A percentile compares a stretch with the other conserved stretches of the same genome.
phyloP scores from a whole-genome alignment of 2,113 vertebrate genomes.

The Oxygymnocypris stewartii region DNA sequence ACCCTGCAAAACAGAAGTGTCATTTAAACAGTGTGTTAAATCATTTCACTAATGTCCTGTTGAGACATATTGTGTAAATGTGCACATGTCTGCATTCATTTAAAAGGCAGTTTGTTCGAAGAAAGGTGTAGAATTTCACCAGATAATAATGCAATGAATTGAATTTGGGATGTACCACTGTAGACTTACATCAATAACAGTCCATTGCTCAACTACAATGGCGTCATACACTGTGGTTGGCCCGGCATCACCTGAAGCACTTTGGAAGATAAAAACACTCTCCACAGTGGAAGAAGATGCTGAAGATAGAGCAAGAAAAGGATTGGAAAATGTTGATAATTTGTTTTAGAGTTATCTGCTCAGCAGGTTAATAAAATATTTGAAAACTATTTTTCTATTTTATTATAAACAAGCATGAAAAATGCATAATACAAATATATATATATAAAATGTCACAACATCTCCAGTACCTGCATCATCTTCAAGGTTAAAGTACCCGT shows the following conservation, averaged over 20 bases:
- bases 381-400: background rate
- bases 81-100: background rate
- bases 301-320: slow-evolving; percentile 6
- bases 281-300: slow-evolving; percentile 74
- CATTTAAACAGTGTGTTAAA: background rate
- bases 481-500: slow-evolving; percentile 85
- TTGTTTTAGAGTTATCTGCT: background rate
- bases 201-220: slow-evolving; percentile 98
- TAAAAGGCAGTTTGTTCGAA: background rate
- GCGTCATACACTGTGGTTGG: slow-evolving; percentile 84
- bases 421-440: too few relatives aligned
- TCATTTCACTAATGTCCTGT: background rate
- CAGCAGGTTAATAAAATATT: background rate
- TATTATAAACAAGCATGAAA: too few relatives aligned
- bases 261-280: slow-evolving; percentile 92
- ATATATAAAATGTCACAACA: background rate
- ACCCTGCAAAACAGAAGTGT: slow-evolving; percentile 72
- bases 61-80: background rate
- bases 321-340: slow-evolving; percentile 41
- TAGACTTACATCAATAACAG: slow-evolving; percentile 85
- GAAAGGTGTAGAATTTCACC: background rate
- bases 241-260: slow-evolving; percentile 78
- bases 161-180: background rate
- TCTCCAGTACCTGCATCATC: slow-evolving; percentile 75
- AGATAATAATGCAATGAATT: background rate